phyloP scores from a whole-genome alignment of 2,888 invertebrate species.

The Drosophila maculinotata region DNA sequence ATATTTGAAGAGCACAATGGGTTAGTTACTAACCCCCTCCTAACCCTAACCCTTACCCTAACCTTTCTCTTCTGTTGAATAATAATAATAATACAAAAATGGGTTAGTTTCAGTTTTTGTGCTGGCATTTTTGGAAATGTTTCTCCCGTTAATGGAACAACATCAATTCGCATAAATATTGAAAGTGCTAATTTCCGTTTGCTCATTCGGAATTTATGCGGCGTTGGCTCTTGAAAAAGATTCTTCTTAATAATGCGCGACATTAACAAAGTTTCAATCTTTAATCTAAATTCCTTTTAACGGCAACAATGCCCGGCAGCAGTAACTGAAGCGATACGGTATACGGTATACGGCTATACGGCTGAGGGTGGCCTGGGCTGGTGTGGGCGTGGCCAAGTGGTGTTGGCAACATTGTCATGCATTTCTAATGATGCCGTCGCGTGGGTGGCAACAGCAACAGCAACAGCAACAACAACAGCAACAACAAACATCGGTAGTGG shows the following conservation, averaged over 20 bases:
- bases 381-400: slow-evolving; percentile 34
- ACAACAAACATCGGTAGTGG: slow-evolving; percentile 16
- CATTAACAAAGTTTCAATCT: slow-evolving; percentile 82
- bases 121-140: not conserved
- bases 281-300: slow-evolving; percentile 78
- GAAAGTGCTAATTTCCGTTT: slow-evolving; percentile 62
- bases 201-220: slow-evolving; percentile 65
- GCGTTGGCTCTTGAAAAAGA: slow-evolving; percentile 45
- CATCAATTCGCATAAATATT: slow-evolving; percentile 60
- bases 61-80: too few relatives aligned
- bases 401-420: slow-evolving; percentile 76
- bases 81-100: too few relatives aligned
- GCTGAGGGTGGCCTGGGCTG: slow-evolving; percentile 16
- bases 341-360: slow-evolving; percentile 11
- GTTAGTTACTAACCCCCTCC: too few relatives aligned
- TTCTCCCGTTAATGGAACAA: slow-evolving; percentile 1
- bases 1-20: too few relatives aligned
- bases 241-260: slow-evolving; percentile 76
- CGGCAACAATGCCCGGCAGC: slow-evolving; percentile 44
- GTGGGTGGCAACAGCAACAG: slow-evolving; percentile 36
- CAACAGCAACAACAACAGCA: slow-evolving; percentile 25
- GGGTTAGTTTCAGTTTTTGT: too few relatives aligned
- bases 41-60: too few relatives aligned
- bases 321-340: slow-evolving; percentile 14
- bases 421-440: slow-evolving; percentile 79